phyloP scores from a whole-genome alignment of 2,888 invertebrate genomes.

The Cybosia mesomella region DNA sequence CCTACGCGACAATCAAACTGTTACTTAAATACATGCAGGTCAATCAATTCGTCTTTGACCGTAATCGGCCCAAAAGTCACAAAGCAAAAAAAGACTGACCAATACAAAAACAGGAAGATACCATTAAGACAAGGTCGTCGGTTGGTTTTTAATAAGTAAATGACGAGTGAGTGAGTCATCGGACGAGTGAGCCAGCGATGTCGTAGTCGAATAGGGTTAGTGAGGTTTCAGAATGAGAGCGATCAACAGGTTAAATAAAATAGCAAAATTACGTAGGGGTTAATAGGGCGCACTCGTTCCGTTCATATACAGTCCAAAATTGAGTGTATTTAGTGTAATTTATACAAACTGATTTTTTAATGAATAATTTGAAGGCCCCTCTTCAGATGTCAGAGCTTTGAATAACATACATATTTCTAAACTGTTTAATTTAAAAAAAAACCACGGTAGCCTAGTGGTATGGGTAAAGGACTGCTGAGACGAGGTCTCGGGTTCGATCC shows the following conservation, averaged over 20 bases:
- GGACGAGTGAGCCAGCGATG: not conserved
- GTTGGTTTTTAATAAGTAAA: conserved; percentile 70
- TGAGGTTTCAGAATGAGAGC: conserved; percentile 31
- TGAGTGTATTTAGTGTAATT: not conserved
- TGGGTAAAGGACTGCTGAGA: no score
- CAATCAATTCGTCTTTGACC: conserved; percentile 43
- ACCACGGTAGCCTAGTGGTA: no score
- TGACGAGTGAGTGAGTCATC: conserved; percentile 70
- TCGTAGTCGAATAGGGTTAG: conserved; percentile 60
- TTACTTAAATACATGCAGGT: conserved; percentile 7
- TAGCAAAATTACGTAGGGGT: not conserved
- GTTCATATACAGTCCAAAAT: not conserved
- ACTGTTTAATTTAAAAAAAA: no score
- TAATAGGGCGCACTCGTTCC: not conserved
- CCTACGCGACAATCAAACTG: not conserved
- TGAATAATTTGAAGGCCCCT: no score
- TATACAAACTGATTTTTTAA: no score
- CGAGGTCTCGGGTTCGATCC: no score
- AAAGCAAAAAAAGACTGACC: conserved; percentile 39
- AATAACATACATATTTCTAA: no score
- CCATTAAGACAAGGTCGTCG: conserved; percentile 66
- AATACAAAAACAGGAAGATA: conserved; percentile 64
- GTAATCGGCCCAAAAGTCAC: conserved; percentile 18
- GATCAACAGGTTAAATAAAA: conserved; percentile 19
- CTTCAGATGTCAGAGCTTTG: no score